Evolutionary conservation across 2,888 invertebrate genomes (phyloP).

Genomic region (Clitarchus hookeri): DNA sequence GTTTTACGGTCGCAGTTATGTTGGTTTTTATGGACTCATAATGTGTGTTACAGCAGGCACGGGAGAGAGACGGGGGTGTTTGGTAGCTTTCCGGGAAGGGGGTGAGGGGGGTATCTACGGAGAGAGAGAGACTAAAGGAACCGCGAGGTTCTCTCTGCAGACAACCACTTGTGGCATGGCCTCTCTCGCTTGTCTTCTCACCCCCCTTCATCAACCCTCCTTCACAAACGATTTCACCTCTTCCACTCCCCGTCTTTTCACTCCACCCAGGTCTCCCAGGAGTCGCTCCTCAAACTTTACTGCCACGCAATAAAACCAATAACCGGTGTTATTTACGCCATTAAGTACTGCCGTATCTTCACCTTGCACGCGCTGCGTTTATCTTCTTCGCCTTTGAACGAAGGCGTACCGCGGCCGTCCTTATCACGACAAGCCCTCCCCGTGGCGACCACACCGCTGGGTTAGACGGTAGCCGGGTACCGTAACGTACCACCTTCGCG

Average conservation of each 20-base stretch:
- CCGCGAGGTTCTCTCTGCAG: background rate
- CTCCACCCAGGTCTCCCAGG: too few relatives aligned
- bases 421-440: too few relatives aligned
- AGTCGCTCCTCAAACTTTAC: constrained; percentile 16
- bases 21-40: constrained; percentile 26
- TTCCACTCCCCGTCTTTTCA: background rate
- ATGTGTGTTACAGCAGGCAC: constrained; percentile 19
- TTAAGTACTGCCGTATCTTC: constrained; percentile 11
- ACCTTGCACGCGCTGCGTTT: background rate
- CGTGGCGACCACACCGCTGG: too few relatives aligned
- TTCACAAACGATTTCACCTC: background rate
- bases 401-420: background rate
- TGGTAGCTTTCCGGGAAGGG: too few relatives aligned
- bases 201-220: background rate
- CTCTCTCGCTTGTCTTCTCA: background rate
- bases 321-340: constrained; percentile 21
- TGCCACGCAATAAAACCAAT: constrained; percentile 26
- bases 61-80: background rate
- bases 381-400: background rate
- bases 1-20: constrained; percentile 26
- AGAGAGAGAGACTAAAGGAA: background rate
- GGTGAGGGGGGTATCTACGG: too few relatives aligned
- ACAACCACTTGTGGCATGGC: constrained; percentile 12
- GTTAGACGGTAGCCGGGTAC: too few relatives aligned
- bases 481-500: too few relatives aligned